These are phyloP conservation scores for Sinopyrophorus schimmeli DNA, from an alignment of 2,888 invertebrate species.

Conservation along the genomic window DNA sequence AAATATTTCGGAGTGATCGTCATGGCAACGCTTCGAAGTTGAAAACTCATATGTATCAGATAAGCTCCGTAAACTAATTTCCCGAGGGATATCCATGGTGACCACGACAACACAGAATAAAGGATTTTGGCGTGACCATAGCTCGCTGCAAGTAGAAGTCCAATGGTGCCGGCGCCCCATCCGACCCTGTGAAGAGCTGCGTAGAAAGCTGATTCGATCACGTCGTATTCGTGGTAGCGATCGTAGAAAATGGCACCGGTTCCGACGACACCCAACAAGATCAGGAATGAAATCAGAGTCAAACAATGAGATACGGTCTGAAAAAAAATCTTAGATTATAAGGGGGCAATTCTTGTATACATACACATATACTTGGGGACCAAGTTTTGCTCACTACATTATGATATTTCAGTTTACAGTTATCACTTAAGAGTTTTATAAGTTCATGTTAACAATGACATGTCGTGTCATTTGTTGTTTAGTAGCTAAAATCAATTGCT, in stretches of 20 bases:
- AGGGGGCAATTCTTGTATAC: too few species aligned
- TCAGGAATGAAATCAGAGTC: constrained; percentile 50
- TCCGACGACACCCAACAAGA: constrained; percentile 57
- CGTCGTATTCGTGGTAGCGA: constrained; percentile 56
- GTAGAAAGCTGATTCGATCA: constrained; percentile 60
- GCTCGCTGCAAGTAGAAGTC: constrained; percentile 59
- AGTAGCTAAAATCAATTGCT: too few species aligned
- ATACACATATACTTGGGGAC: too few species aligned
- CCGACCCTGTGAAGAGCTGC: constrained; percentile 61
- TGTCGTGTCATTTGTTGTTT: too few species aligned
- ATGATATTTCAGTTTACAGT: too few species aligned
- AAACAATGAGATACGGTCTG: constrained; percentile 59
- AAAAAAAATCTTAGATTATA: constrained; percentile 38
- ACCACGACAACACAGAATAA: constrained; percentile 60
- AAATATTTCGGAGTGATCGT: constrained; percentile 56
- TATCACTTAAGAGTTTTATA: too few species aligned
- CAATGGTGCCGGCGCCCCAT: constrained; percentile 59
- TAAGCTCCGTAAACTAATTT: constrained; percentile 64
- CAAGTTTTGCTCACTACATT: too few species aligned
- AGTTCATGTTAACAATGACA: too few species aligned
- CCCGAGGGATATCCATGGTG: constrained; percentile 62
- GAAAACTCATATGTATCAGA: constrained; percentile 60
- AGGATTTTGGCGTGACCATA: constrained; percentile 54
- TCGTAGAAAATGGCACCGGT: constrained; percentile 59
- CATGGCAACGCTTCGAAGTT: constrained; percentile 57